A percentile compares a stretch with the other conserved stretches of the same genome.
These are phyloP conservation scores for Hypanus sabinus DNA, from an alignment of 2,113 vertebrate species.

Conservation along the genomic window DNA sequence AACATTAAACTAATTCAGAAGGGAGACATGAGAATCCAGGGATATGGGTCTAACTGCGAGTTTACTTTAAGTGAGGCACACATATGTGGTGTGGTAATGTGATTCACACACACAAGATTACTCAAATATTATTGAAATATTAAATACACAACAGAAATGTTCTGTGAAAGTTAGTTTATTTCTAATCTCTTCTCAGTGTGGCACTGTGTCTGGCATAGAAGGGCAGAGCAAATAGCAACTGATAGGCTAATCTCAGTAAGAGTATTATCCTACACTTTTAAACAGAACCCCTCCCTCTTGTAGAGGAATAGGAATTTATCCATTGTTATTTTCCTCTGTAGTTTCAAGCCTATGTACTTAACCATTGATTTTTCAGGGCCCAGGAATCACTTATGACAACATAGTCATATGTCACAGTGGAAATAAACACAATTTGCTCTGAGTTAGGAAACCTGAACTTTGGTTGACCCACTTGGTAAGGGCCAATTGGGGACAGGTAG, in stretches of 20 bases:
- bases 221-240: not conserved
- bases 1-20: too few species aligned
- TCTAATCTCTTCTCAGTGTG: not conserved
- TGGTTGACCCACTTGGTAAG: not conserved
- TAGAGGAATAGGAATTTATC: not conserved
- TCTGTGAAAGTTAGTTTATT: not conserved
- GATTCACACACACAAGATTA: too few species aligned
- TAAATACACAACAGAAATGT: too few species aligned
- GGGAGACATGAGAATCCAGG: too few species aligned
- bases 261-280: slow-evolving; percentile 7
- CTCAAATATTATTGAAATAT: too few species aligned
- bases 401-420: not conserved
- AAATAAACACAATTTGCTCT: not conserved
- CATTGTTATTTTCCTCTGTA: not conserved
- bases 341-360: not conserved
- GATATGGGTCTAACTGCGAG: too few species aligned
- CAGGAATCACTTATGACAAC: not conserved
- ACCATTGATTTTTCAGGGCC: not conserved
- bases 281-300: not conserved
- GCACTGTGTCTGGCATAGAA: not conserved
- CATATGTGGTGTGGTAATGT: too few species aligned
- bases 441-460: not conserved
- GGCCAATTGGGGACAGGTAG: not conserved
- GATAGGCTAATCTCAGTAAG: not conserved
- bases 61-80: too few species aligned